phyloP scores from a whole-genome alignment of 2,888 invertebrate species.

The Drosophila falleni region DNA sequence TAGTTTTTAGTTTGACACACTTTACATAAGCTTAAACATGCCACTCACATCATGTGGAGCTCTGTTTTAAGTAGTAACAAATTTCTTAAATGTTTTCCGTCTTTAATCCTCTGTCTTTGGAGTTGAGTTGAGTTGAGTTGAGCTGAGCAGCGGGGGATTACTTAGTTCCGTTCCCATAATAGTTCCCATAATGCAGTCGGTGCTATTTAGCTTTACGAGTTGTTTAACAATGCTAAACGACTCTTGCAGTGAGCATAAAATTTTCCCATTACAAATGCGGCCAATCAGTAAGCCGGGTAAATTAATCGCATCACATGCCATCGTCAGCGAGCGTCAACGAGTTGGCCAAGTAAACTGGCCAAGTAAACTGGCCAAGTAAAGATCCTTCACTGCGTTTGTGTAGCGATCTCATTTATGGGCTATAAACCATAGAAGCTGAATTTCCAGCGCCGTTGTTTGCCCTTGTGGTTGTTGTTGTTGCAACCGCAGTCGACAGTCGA shows the following conservation, averaged over 20 bases:
- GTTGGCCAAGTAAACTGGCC: slow-evolving; percentile 8
- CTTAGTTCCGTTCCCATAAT: slow-evolving; percentile 69
- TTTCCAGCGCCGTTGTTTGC: slow-evolving; percentile 25
- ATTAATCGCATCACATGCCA: slow-evolving; percentile 71
- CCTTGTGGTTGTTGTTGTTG: slow-evolving; percentile 27
- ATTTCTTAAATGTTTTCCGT: slow-evolving; percentile 52
- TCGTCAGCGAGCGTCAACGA: slow-evolving; percentile 12
- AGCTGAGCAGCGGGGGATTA: slow-evolving; percentile 63
- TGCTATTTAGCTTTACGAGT: slow-evolving; percentile 67
- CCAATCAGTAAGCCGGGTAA: slow-evolving; percentile 73
- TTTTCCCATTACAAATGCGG: slow-evolving; percentile 41
- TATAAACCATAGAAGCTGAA: slow-evolving; percentile 69
- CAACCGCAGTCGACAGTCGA: slow-evolving; percentile 20
- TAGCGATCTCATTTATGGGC: slow-evolving; percentile 78
- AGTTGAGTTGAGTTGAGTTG: background rate
- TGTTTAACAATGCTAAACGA: slow-evolving; percentile 76
- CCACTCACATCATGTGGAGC: background rate
- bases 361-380: slow-evolving; percentile 29
- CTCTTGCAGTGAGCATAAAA: slow-evolving; percentile 68
- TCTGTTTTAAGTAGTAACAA: slow-evolving; percentile 32
- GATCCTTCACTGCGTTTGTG: slow-evolving; percentile 65
- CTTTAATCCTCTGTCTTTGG: slow-evolving; percentile 43
- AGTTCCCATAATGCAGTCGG: slow-evolving; percentile 64
- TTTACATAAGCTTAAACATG: slow-evolving; percentile 31
- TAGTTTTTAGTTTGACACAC: slow-evolving; percentile 65